Percentiles rank a stretch among this genome's conserved stretches.
Conservation (phyloP, 2,113 vertebrate genomes). For the Aegithalos caudatus region DNA sequence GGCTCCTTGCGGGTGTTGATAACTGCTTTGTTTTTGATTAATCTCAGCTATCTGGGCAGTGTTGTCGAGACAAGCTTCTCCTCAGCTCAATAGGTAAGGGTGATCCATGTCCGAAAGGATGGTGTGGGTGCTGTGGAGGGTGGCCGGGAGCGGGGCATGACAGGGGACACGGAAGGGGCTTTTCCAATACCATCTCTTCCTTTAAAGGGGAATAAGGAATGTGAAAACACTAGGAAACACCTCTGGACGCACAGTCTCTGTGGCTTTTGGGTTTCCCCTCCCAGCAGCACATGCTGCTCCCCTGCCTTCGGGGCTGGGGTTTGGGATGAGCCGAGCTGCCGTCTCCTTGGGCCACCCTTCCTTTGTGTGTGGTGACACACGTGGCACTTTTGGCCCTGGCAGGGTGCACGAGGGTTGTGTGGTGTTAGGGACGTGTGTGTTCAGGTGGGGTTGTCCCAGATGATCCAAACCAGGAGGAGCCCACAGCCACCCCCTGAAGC, state of each 20-base stretch:
- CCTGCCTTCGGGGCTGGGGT: background rate
- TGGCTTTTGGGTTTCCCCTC: slow-evolving; percentile 70
- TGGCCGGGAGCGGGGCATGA: slow-evolving; percentile 72
- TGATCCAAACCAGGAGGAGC: background rate
- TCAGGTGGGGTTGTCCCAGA: background rate
- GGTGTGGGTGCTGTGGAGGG: slow-evolving; percentile 71
- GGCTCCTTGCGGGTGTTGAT: slow-evolving; percentile 81
- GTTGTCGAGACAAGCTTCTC: slow-evolving; percentile 99
- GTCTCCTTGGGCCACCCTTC: background rate
- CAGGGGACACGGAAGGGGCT: slow-evolving; percentile 89
- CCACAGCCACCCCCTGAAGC: background rate
- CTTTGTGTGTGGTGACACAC: background rate
- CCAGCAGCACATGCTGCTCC: background rate
- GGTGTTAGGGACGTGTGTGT: background rate
- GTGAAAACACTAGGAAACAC: slow-evolving; percentile 61
- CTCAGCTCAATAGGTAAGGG: slow-evolving; percentile 99
- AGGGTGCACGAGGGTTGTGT: rapidly evolving
- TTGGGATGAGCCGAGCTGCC: background rate
- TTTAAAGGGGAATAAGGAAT: slow-evolving; percentile 94
- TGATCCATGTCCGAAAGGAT: slow-evolving; percentile 94
- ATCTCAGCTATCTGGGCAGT: slow-evolving; percentile 99
- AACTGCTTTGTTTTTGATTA: slow-evolving; percentile 99
- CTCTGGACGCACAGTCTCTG: slow-evolving; percentile 44
- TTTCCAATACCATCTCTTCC: slow-evolving; percentile 90
- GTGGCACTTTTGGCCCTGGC: background rate